Evolutionary conservation across 2,797 vertebrate species (phyloP).

Genomic region (Scolopax rusticola): DNA sequence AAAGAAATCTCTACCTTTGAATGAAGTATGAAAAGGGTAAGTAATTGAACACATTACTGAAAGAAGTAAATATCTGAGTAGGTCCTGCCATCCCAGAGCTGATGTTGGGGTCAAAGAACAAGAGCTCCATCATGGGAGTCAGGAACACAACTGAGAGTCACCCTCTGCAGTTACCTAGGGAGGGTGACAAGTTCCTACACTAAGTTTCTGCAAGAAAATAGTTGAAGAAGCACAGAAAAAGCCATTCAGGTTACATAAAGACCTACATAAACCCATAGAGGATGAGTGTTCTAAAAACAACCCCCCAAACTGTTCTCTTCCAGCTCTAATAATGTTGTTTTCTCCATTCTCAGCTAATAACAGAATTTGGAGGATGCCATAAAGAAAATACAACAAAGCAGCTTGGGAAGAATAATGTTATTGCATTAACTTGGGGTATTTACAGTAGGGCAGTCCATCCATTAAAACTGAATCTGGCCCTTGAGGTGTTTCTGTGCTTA

Average conservation of each 20-base stretch:
- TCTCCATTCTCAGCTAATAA: background rate
- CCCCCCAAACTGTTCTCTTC: background rate
- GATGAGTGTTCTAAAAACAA: background rate
- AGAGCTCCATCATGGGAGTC: background rate
- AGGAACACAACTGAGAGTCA: background rate
- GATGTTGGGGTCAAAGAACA: background rate
- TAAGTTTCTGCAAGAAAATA: background rate
- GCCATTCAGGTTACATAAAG: background rate
- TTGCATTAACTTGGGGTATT: background rate
- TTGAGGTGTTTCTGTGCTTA: background rate
- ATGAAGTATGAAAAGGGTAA: background rate
- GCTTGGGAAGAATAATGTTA: background rate
- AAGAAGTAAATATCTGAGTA: background rate
- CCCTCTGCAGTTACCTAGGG: background rate
- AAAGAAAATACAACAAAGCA: background rate
- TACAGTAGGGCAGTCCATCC: background rate
- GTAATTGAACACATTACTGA: background rate
- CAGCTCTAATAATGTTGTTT: background rate
- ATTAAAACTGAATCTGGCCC: background rate
- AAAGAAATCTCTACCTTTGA: background rate
- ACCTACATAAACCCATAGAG: background rate
- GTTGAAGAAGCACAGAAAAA: background rate
- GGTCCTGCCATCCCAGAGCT: background rate
- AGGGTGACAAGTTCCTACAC: background rate
- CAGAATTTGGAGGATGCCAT: background rate